Evolutionary conservation across 2,113 vertebrate genomes (phyloP).

Genomic region (Proterorhinus semilunaris): DNA sequence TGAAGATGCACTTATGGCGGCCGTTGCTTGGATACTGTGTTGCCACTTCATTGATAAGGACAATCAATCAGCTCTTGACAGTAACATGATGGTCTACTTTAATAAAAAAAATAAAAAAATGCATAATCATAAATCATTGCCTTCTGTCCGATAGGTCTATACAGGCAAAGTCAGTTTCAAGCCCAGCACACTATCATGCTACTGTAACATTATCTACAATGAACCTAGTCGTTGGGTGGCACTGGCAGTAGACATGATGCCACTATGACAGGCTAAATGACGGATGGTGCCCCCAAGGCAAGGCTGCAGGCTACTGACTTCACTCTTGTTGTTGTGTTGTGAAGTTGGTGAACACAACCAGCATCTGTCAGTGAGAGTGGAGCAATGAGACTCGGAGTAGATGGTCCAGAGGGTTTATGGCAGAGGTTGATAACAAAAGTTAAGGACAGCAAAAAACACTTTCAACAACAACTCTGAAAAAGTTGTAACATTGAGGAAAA

Average conservation of each 20-base stretch:
- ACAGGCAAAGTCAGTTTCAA: no score
- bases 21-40: constrained; percentile 33
- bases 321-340: constrained; percentile 50
- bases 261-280: constrained; percentile 57
- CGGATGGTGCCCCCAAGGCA: constrained; percentile 56
- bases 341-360: constrained; percentile 55
- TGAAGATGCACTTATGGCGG: constrained; percentile 19
- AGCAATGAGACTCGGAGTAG: constrained; percentile 32
- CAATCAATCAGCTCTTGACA: constrained; percentile 44
- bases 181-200: background rate
- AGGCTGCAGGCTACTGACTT: constrained; percentile 60
- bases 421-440: constrained; percentile 17
- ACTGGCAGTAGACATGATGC: constrained; percentile 32
- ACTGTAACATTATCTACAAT: constrained; percentile 5
- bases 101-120: constrained; percentile 18
- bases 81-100: constrained; percentile 18
- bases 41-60: constrained; percentile 24
- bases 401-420: constrained; percentile 16
- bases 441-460: background rate
- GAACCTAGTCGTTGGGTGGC: constrained; percentile 10
- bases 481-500: background rate
- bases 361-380: constrained; percentile 56
- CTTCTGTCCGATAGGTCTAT: no score
- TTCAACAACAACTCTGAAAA: background rate
- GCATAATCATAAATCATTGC: background rate